Percentiles rank a stretch among this genome's conserved stretches.
These are phyloP conservation scores for Nestor notabilis DNA, from an alignment of 2,113 vertebrate species.

Conservation along the genomic window DNA sequence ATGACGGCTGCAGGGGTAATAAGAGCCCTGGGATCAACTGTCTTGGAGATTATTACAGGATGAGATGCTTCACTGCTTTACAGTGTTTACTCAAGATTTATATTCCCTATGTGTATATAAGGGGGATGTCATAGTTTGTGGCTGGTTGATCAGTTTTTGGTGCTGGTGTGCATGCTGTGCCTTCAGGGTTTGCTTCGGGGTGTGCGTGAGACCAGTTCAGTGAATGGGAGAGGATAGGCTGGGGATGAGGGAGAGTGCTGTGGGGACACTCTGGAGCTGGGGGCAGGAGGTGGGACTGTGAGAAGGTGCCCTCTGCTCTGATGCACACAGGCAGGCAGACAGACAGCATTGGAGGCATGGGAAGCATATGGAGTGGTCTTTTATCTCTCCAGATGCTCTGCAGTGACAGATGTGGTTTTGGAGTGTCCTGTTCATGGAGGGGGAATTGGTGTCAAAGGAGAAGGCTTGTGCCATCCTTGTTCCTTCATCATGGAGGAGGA, in stretches of 20 bases:
- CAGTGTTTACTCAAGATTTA: conserved; percentile 65
- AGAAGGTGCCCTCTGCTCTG: not conserved
- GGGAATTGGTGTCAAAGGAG: not conserved
- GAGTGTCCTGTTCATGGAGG: not conserved
- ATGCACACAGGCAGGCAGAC: not conserved
- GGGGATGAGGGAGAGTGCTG: not conserved
- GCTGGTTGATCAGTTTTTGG: not conserved
- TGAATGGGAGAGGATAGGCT: not conserved
- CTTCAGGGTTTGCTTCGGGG: not conserved
- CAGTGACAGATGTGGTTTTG: not conserved
- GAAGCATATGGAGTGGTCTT: accelerated
- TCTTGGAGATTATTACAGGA: conserved; percentile 57
- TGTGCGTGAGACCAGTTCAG: accelerated
- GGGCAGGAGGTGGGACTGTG: not conserved
- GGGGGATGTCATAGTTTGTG: not conserved
- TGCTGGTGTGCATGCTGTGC: accelerated
- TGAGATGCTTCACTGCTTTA: conserved; percentile 62
- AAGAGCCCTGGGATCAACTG: conserved; percentile 67
- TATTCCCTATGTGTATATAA: conserved; percentile 20
- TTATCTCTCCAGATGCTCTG: not conserved
- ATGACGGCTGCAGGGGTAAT: conserved; percentile 36
- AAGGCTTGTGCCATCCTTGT: not conserved
- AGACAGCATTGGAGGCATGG: accelerated
- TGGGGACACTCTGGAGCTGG: not conserved
- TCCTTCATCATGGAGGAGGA: not conserved